phyloP scores from a whole-genome alignment of 2,113 vertebrate species.

The Acrocephalus kingi region DNA sequence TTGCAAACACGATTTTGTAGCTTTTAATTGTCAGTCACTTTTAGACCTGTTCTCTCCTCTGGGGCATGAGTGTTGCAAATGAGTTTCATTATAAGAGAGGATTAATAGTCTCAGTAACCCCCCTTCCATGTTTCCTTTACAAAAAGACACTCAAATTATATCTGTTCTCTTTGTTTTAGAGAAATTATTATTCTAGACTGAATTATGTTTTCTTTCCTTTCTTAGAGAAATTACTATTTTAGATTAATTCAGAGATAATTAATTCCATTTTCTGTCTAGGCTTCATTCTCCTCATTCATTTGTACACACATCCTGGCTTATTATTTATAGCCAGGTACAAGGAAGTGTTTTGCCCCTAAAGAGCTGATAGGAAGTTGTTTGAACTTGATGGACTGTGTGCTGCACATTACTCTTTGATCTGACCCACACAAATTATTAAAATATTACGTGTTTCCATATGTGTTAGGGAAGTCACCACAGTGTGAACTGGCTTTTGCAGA shows the following conservation, averaged over 20 bases:
- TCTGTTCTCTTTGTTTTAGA: neutral
- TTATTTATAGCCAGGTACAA: neutral
- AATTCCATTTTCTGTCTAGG: neutral
- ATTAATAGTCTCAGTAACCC: conserved; percentile 26
- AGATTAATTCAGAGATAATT: conserved; percentile 10
- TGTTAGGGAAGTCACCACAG: neutral
- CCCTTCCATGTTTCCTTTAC: neutral
- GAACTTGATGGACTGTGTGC: neutral
- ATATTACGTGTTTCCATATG: neutral
- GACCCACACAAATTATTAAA: neutral
- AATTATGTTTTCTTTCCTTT: neutral
- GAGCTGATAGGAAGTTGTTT: neutral
- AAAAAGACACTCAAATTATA: neutral
- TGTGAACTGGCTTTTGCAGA: neutral
- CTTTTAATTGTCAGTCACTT: conserved; percentile 60
- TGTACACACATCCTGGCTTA: neutral
- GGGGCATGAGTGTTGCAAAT: conserved; percentile 31
- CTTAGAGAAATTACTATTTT: neutral
- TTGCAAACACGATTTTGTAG: conserved; percentile 14
- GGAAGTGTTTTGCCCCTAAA: neutral
- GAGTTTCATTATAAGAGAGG: conserved; percentile 19
- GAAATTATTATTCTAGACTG: conserved; percentile 2
- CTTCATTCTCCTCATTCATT: neutral
- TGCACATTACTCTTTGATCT: neutral
- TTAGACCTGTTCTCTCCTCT: conserved; percentile 51